A percentile compares a stretch with the other conserved stretches of the same genome.
Evolutionary conservation across 2,113 vertebrate genomes (phyloP).

Genomic region (Marcusenius ussheri): DNA sequence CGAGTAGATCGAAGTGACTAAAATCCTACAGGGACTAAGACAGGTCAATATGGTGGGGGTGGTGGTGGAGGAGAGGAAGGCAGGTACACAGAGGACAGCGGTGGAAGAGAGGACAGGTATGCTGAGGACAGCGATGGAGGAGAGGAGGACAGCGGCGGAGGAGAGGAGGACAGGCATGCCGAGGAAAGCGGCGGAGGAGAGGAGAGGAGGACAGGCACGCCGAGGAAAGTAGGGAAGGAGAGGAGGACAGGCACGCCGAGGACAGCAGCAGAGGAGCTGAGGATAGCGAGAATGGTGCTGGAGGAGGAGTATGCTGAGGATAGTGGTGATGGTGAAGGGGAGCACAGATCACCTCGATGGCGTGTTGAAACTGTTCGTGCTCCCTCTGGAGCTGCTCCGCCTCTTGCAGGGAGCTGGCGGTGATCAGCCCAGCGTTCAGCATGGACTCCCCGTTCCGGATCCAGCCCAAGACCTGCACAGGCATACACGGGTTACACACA

Average conservation of each 20-base stretch:
- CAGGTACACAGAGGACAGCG: neutral
- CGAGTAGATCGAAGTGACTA: neutral
- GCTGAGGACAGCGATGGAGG: neutral
- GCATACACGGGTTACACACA: neutral
- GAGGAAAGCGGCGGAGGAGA: neutral
- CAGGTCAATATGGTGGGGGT: neutral
- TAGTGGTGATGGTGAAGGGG: neutral
- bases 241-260: neutral
- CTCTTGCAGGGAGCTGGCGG: conserved; percentile 93
- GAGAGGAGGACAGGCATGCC: neutral
- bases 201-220: neutral
- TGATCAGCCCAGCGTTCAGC: conserved; percentile 93
- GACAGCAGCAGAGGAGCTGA: neutral
- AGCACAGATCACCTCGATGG: conserved; percentile 77
- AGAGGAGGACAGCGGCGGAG: neutral
- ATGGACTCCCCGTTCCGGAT: conserved; percentile 97
- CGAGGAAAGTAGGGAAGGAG: neutral
- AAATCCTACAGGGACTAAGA: neutral
- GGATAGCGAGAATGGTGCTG: neutral
- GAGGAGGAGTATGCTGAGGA: neutral
- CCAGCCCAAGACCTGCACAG: conserved; percentile 87
- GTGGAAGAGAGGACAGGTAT: neutral
- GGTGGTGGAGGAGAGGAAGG: neutral
- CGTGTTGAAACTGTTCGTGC: conserved; percentile 96
- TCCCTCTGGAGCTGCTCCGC: conserved; percentile 94